These are phyloP conservation scores for Drosophila aldrichi DNA, from an alignment of 2,888 invertebrate genomes.

Conservation along the genomic window DNA sequence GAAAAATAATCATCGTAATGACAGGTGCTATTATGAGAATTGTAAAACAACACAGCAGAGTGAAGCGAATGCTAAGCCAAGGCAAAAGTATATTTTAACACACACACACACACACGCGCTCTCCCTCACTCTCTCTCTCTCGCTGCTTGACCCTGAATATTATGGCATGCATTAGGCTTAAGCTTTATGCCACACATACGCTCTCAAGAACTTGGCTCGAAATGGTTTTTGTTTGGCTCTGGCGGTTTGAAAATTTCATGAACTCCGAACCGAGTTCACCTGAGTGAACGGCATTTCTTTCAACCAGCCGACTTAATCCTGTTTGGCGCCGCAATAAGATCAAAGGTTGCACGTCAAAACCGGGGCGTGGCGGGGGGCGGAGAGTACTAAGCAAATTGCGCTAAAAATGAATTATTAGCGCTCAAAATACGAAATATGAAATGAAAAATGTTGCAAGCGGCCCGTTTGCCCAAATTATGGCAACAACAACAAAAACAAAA, in stretches of 20 bases:
- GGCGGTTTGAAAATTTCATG: slow-evolving; percentile 67
- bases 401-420: slow-evolving; percentile 81
- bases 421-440: slow-evolving; percentile 56
- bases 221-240: slow-evolving; percentile 50
- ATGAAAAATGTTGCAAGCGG: slow-evolving; percentile 67
- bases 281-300: slow-evolving; percentile 1
- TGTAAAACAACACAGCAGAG: slow-evolving; percentile 19
- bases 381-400: slow-evolving; percentile 63
- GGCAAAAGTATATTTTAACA: slow-evolving; percentile 61
- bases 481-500: slow-evolving; percentile 28
- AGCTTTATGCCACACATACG: slow-evolving; percentile 66
- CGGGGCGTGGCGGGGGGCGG: neutral
- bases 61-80: slow-evolving; percentile 47
- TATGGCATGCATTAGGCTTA: slow-evolving; percentile 71
- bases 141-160: slow-evolving; percentile 55
- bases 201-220: slow-evolving; percentile 40
- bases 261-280: slow-evolving; percentile 46
- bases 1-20: slow-evolving; percentile 81
- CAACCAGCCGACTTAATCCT: slow-evolving; percentile 55
- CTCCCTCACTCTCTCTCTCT: neutral
- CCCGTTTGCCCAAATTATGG: slow-evolving; percentile 67
- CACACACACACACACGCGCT: slow-evolving; percentile 9
- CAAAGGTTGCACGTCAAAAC: slow-evolving; percentile 29
- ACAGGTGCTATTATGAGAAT: slow-evolving; percentile 75
- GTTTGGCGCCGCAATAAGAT: slow-evolving; percentile 46